A percentile compares a stretch with the other conserved stretches of the same genome.
Conservation (phyloP, 2,888 invertebrate species). For the Pseudanteris insignis region DNA sequence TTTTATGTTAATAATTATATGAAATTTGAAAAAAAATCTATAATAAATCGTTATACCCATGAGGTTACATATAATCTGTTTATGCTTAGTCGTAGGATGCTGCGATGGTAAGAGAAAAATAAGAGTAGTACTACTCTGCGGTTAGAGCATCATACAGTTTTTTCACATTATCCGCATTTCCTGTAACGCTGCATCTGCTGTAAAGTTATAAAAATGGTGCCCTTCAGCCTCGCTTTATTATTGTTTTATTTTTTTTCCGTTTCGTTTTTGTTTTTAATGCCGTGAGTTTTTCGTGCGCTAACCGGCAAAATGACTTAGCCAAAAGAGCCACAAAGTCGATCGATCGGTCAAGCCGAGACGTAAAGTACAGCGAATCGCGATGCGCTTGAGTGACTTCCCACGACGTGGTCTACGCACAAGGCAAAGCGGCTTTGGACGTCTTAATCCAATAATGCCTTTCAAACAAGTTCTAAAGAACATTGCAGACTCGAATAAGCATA, state of each 20-base stretch:
- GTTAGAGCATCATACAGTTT: conserved; percentile 9
- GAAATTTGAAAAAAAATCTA: not conserved
- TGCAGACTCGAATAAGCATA: conserved; percentile 14
- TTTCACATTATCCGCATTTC: conserved; percentile 18
- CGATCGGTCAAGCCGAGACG: conserved; percentile 43
- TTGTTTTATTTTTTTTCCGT: conserved; percentile 3
- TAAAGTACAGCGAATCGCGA: conserved; percentile 42
- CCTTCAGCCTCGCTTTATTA: conserved; percentile 5
- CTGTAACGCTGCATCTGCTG: conserved; percentile 18
- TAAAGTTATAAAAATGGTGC: conserved; percentile 19
- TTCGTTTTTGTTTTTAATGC: conserved; percentile 16
- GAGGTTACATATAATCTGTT: conserved; percentile 3
- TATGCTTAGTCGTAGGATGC: not conserved
- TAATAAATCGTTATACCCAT: not conserved
- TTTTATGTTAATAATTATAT: no score
- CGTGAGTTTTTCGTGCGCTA: conserved; percentile 17
- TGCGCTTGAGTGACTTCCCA: conserved; percentile 18
- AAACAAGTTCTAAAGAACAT: conserved; percentile 10
- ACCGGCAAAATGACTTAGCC: conserved; percentile 26
- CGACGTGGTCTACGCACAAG: conserved; percentile 12
- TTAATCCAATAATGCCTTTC: conserved; percentile 45
- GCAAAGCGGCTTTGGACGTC: conserved; percentile 47
- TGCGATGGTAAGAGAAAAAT: not conserved
- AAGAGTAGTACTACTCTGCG: conserved; percentile 5
- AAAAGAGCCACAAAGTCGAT: conserved; percentile 36